These are phyloP conservation scores for Agrochola lychnidis DNA, from an alignment of 2,888 invertebrate genomes.

Conservation along the genomic window DNA sequence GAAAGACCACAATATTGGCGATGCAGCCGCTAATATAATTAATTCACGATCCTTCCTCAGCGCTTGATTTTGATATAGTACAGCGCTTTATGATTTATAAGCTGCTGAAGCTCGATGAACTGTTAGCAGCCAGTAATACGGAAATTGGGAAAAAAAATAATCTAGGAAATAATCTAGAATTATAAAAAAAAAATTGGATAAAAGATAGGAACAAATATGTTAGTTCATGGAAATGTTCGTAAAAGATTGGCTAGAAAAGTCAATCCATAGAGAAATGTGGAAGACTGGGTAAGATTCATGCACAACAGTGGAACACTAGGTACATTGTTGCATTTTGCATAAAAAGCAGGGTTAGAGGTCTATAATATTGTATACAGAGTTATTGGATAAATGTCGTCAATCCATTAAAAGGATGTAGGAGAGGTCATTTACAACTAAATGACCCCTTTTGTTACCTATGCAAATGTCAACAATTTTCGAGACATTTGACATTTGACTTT, in stretches of 20 bases:
- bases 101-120: constrained; percentile 14
- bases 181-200: no score
- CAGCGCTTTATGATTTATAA: constrained; percentile 38
- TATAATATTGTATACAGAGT: background rate
- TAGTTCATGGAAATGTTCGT: background rate
- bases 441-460: no score
- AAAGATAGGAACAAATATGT: background rate
- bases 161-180: background rate
- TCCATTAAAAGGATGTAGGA: no score
- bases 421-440: no score
- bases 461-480: no score
- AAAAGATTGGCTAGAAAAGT: background rate
- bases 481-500: no score
- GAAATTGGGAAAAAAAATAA: background rate
- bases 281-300: background rate
- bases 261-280: background rate
- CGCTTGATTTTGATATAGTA: constrained; percentile 43
- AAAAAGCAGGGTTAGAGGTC: background rate
- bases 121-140: constrained; percentile 9
- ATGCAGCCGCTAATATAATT: constrained; percentile 30
- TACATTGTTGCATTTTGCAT: background rate
- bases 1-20: background rate
- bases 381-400: no score
- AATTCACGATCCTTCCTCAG: constrained; percentile 18
- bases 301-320: background rate